Conservation (phyloP, 2,113 vertebrate species). For the Zosterops pallidus region DNA sequence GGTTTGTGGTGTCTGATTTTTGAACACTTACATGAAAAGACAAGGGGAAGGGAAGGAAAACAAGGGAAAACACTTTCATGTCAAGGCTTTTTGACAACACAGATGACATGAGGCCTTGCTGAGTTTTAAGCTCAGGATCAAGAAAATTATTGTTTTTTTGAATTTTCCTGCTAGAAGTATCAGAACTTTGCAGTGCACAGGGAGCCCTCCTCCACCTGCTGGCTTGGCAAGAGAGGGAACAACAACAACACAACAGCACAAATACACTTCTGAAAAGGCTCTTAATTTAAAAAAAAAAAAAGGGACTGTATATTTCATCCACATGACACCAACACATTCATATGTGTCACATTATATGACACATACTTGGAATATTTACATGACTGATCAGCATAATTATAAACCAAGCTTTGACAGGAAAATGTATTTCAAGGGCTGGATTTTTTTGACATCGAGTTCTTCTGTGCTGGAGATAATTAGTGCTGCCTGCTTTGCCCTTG, state of each 20-base stretch:
- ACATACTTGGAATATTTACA: slow-evolving; percentile 20
- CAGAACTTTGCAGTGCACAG: not conserved
- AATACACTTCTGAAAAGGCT: not conserved
- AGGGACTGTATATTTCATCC: not conserved
- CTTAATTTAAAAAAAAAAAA: not conserved
- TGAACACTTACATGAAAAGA: not conserved
- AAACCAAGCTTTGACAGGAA: not conserved
- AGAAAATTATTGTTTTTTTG: not conserved
- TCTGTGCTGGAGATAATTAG: slow-evolving; percentile 17
- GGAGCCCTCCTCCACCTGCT: not conserved
- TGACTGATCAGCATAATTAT: not conserved
- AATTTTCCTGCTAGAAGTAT: not conserved
- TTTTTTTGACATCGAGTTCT: slow-evolving; percentile 16
- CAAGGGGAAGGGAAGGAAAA: not conserved
- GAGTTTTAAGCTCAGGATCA: not conserved
- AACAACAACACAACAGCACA: not conserved
- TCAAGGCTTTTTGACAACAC: not conserved
- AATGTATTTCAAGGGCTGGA: not conserved
- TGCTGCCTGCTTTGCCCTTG: not conserved
- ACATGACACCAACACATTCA: not conserved
- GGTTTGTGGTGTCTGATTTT: not conserved
- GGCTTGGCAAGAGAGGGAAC: not conserved
- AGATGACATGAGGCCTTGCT: not conserved
- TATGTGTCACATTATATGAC: not conserved
- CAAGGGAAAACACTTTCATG: not conserved